Percentiles rank a stretch among this genome's conserved stretches.
These are phyloP conservation scores for Venturia canescens DNA, from an alignment of 1,140 invertebrate genomes.

Conservation along the genomic window DNA sequence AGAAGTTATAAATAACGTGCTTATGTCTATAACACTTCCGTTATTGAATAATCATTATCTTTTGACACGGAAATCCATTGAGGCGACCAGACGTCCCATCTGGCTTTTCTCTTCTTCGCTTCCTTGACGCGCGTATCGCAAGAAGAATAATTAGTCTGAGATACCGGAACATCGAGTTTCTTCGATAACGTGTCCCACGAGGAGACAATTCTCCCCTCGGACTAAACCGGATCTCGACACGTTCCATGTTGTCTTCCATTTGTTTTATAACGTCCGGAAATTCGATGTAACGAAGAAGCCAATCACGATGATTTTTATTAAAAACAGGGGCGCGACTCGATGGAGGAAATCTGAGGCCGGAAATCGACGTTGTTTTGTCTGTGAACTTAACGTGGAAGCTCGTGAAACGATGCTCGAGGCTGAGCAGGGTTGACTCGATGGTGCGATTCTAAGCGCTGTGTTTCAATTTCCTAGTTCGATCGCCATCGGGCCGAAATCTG, in stretches of 20 bases:
- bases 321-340: background rate
- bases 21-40: background rate
- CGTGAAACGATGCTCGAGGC: background rate
- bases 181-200: slow-evolving; percentile 1
- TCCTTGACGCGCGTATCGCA: background rate
- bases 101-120: slow-evolving; percentile 1
- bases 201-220: background rate
- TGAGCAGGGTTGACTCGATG: background rate
- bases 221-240: slow-evolving; percentile 4
- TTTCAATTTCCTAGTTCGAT: no score
- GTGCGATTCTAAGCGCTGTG: background rate
- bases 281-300: background rate
- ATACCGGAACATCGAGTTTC: slow-evolving; percentile 6
- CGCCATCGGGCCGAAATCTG: no score
- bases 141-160: background rate
- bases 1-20: background rate
- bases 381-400: background rate
- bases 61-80: slow-evolving; percentile 1
- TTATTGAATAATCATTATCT: background rate
- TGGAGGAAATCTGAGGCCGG: background rate
- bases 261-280: background rate
- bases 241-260: background rate
- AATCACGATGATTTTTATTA: background rate
- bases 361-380: background rate
- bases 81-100: background rate